These are phyloP conservation scores for Phoxinus dragarum DNA, from an alignment of 2,797 vertebrate species.

Conservation along the genomic window DNA sequence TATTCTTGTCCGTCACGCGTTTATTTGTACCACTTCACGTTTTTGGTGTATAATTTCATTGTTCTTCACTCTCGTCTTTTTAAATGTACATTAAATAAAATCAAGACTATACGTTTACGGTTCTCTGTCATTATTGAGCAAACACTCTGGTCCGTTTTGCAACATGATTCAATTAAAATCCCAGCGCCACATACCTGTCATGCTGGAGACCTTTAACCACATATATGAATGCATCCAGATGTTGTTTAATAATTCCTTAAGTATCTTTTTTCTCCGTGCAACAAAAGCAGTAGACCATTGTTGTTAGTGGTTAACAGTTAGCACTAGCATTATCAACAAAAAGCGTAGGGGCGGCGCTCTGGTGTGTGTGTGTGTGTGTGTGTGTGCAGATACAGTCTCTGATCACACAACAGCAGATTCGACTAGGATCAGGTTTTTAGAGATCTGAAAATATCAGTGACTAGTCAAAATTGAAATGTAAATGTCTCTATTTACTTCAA, in stretches of 20 bases:
- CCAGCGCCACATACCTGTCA: neutral
- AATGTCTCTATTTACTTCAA: neutral
- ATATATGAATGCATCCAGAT: neutral
- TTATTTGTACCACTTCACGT: neutral
- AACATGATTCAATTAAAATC: neutral
- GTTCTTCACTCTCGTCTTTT: too few species aligned
- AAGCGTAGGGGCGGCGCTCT: neutral
- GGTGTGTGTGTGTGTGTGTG: too few species aligned
- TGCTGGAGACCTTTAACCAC: neutral
- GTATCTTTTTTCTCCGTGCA: neutral
- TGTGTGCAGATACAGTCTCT: neutral
- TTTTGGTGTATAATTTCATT: neutral
- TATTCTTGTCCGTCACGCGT: too few species aligned
- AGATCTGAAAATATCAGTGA: neutral
- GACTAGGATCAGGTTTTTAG: neutral
- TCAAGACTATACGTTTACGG: fast-evolving
- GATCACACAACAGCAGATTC: neutral
- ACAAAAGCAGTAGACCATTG: neutral
- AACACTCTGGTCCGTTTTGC: neutral
- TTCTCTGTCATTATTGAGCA: neutral
- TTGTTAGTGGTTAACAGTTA: neutral
- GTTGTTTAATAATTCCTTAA: too few species aligned
- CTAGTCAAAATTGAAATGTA: neutral
- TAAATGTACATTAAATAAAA: too few species aligned
- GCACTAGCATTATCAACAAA: neutral